Percentiles rank a stretch among this genome's conserved stretches.
phyloP scores from a whole-genome alignment of 2,888 invertebrate genomes.

The Sinhomidia bicolor region DNA sequence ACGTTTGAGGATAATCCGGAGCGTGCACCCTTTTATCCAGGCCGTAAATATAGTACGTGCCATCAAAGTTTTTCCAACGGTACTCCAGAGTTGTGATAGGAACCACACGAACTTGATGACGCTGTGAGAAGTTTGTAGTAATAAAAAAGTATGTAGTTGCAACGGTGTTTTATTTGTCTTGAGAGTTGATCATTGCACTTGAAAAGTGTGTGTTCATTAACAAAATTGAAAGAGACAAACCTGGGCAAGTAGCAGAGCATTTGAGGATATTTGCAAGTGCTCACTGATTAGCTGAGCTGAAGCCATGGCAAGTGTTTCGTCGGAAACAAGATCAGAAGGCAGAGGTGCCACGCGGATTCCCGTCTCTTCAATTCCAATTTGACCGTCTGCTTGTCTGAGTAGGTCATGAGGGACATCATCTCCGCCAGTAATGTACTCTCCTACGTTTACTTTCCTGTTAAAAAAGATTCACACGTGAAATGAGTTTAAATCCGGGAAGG shows the following conservation, averaged over 20 bases:
- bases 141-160: background rate
- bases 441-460: slow-evolving; percentile 83
- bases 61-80: slow-evolving; percentile 81
- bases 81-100: slow-evolving; percentile 82
- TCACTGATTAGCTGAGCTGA: slow-evolving; percentile 82
- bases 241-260: slow-evolving; percentile 83
- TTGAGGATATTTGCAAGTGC: slow-evolving; percentile 82
- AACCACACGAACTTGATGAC: slow-evolving; percentile 82
- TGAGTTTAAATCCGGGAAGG: slow-evolving; percentile 16
- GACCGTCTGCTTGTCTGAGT: slow-evolving; percentile 82
- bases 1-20: slow-evolving; percentile 82
- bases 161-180: background rate
- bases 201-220: background rate
- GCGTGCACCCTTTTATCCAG: slow-evolving; percentile 82
- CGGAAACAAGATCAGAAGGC: slow-evolving; percentile 82
- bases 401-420: slow-evolving; percentile 82
- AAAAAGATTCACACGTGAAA: no score
- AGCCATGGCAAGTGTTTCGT: slow-evolving; percentile 83
- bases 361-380: slow-evolving; percentile 83
- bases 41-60: slow-evolving; percentile 82
- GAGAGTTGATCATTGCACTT: background rate
- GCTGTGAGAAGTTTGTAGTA: slow-evolving; percentile 79
- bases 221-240: slow-evolving; percentile 78
- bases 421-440: slow-evolving; percentile 82
- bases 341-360: slow-evolving; percentile 82